Conservation (phyloP, 2,888 invertebrate genomes). For the Eupelmus urozonus region DNA sequence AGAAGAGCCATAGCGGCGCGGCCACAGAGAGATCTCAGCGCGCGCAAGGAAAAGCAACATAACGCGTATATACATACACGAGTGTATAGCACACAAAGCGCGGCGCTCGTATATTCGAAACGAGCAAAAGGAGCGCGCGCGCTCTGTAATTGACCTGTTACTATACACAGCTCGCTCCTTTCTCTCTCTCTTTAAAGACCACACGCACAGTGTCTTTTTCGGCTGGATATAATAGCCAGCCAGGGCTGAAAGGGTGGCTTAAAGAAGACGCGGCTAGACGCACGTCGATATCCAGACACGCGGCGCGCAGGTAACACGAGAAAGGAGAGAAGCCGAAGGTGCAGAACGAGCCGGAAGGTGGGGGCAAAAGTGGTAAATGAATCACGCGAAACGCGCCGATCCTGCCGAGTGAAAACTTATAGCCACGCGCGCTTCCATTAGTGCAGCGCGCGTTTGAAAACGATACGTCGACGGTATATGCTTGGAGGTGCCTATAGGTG, state of each 20-base stretch:
- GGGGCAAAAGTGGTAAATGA: conserved; percentile 8
- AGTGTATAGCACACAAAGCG: neutral
- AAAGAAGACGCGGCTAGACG: too few species aligned
- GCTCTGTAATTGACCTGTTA: neutral
- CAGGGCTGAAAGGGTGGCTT: neutral
- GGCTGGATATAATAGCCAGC: too few species aligned
- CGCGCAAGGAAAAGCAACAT: conserved; percentile 25
- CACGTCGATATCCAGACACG: neutral
- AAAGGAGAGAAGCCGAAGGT: conserved; percentile 43
- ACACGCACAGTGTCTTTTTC: too few species aligned
- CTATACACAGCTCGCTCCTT: neutral
- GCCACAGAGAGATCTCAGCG: neutral
- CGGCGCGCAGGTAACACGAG: conserved; percentile 56
- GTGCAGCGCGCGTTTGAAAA: neutral
- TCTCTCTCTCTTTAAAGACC: neutral
- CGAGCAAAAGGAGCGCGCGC: neutral
- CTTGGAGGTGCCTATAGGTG: neutral
- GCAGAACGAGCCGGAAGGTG: neutral
- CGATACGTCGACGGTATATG: neutral
- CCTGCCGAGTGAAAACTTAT: neutral
- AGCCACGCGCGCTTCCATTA: neutral
- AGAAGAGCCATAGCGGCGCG: neutral
- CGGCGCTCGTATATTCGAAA: neutral
- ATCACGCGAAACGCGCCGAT: conserved; percentile 26
- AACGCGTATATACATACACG: neutral